Conservation (phyloP, 1,140 invertebrate species). For the Nomia melanderi region DNA sequence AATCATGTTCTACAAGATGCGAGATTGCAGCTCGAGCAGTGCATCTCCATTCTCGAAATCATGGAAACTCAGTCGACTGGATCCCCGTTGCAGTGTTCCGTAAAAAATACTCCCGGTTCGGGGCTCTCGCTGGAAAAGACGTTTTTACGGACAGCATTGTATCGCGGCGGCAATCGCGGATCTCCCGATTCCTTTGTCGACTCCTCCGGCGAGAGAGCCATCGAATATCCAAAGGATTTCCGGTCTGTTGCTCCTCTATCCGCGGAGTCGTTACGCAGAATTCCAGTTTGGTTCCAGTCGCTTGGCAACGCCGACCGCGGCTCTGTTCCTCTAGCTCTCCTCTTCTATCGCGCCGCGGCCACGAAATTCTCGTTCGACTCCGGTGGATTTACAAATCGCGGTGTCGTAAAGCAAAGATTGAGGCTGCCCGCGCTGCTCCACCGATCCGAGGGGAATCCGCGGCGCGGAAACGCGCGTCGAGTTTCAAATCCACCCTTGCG, state of each 20-base stretch:
- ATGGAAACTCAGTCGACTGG: constrained; percentile 48
- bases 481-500: constrained; percentile 3
- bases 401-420: constrained; percentile 2
- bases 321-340: constrained; percentile 9
- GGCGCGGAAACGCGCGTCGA: not conserved
- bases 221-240: constrained; percentile 67
- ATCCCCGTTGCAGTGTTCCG: constrained; percentile 42
- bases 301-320: constrained; percentile 58
- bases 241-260: constrained; percentile 63
- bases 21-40: too few species aligned
- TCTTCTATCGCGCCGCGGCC: not conserved
- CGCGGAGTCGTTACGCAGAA: constrained; percentile 55
- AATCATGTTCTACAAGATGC: too few species aligned
- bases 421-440: too few species aligned
- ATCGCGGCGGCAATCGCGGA: constrained; percentile 53
- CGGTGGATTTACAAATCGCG: constrained; percentile 11
- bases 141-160: constrained; percentile 33
- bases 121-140: constrained; percentile 5
- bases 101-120: constrained; percentile 23
- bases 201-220: constrained; percentile 50
- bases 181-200: constrained; percentile 63
- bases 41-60: constrained; percentile 50
- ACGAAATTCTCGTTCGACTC: constrained; percentile 1
- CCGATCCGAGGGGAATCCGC: not conserved
- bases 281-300: constrained; percentile 65